A percentile compares a stretch with the other conserved stretches of the same genome.
Conservation (phyloP, 2,797 vertebrate species). For the Clarias laeviceps region DNA sequence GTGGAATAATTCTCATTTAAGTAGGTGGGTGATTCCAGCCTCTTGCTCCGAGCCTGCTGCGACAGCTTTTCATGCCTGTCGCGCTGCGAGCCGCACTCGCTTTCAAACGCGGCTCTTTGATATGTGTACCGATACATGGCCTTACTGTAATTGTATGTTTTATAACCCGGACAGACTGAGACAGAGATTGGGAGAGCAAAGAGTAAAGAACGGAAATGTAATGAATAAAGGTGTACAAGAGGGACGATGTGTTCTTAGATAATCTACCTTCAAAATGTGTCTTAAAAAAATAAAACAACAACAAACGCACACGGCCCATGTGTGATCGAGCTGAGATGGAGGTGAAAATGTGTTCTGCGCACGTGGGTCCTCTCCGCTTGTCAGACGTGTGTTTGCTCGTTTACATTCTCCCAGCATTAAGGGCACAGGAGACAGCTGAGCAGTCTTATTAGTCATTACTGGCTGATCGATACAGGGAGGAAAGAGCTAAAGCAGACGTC, state of each 20-base stretch:
- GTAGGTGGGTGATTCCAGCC: conserved; percentile 64
- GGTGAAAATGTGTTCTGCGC: conserved; percentile 35
- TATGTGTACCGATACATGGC: conserved; percentile 51
- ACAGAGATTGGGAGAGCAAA: conserved; percentile 39
- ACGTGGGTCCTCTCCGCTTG: conserved; percentile 32
- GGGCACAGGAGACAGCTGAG: conserved; percentile 56
- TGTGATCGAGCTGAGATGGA: conserved; percentile 38
- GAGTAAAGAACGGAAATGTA: conserved; percentile 42
- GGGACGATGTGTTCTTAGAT: not conserved
- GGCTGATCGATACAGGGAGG: conserved; percentile 59
- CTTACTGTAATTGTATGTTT: conserved; percentile 51
- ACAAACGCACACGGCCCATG: not conserved
- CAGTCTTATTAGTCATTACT: conserved; percentile 64
- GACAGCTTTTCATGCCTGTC: conserved; percentile 55
- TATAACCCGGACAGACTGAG: conserved; percentile 46
- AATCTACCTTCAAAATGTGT: too few relatives aligned
- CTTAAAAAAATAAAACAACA: not conserved
- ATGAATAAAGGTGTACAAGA: conserved; percentile 25
- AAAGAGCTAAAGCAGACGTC: conserved; percentile 59
- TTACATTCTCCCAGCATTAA: conserved; percentile 56
- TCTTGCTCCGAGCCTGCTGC: conserved; percentile 50
- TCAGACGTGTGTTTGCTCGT: conserved; percentile 45
- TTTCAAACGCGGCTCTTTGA: conserved; percentile 59
- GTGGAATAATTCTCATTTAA: conserved; percentile 87
- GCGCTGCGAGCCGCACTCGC: conserved; percentile 45